These are phyloP conservation scores for Scolopax mira DNA, from an alignment of 2,113 vertebrate species.

Conservation along the genomic window DNA sequence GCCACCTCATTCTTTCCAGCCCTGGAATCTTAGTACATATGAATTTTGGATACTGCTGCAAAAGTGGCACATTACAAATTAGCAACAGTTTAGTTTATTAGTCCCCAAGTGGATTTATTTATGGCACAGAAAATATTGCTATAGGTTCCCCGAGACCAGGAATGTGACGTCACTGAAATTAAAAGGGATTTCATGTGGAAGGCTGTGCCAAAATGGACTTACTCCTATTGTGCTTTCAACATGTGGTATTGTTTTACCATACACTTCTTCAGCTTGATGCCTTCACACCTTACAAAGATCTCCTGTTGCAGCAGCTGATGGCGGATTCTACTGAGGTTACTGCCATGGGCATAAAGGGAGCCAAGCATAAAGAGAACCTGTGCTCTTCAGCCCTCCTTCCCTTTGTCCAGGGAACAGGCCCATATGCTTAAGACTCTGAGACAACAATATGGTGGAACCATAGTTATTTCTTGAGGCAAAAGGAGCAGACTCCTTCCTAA, in stretches of 20 bases:
- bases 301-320: slow-evolving; percentile 11
- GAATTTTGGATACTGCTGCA: slow-evolving; percentile 68
- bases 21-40: slow-evolving; percentile 53
- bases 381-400: background rate
- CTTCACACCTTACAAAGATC: slow-evolving; percentile 54
- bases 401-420: background rate
- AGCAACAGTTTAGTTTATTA: slow-evolving; percentile 69
- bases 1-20: slow-evolving; percentile 69
- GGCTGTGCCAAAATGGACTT: slow-evolving; percentile 44
- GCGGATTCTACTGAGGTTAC: slow-evolving; percentile 7
- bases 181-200: slow-evolving; percentile 50
- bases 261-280: slow-evolving; percentile 20
- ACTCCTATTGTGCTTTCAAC: slow-evolving; percentile 56
- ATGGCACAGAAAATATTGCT: slow-evolving; percentile 68
- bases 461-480: background rate
- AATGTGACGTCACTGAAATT: slow-evolving; percentile 62
- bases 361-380: background rate
- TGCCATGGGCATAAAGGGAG: background rate
- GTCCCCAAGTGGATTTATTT: slow-evolving; percentile 63
- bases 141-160: slow-evolving; percentile 35
- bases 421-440: background rate
- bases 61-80: slow-evolving; percentile 73
- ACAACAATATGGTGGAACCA: background rate
- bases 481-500: background rate
- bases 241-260: slow-evolving; percentile 54